These are phyloP conservation scores for Psilanteris sp. DNA, from an alignment of 1,140 invertebrate species.

Conservation along the genomic window DNA sequence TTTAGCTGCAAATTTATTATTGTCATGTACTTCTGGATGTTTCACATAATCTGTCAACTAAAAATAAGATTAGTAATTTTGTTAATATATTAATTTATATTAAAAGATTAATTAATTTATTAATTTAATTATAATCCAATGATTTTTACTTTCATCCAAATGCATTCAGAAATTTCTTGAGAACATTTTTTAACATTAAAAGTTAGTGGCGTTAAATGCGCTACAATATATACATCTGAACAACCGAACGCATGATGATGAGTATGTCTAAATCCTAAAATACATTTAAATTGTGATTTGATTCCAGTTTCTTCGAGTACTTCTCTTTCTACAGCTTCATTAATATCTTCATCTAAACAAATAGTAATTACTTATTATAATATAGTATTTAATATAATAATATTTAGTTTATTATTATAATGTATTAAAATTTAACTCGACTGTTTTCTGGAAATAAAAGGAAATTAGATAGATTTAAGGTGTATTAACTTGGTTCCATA, in stretches of 20 bases:
- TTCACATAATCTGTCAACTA: constrained; percentile 86
- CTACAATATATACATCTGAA: constrained; percentile 76
- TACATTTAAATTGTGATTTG: constrained; percentile 85
- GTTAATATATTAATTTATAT: no score
- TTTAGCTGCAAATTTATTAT: constrained; percentile 85
- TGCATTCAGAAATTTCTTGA: constrained; percentile 86
- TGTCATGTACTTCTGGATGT: constrained; percentile 86
- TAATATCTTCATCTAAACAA: constrained; percentile 41
- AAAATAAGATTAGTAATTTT: constrained; percentile 10
- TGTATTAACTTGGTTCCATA: constrained; percentile 88
- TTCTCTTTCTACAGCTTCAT: constrained; percentile 87
- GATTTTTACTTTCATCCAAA: constrained; percentile 88
- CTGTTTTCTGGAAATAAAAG: no score
- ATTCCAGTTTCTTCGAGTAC: constrained; percentile 95
- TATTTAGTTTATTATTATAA: background rate
- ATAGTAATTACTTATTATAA: constrained; percentile 1
- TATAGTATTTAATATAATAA: background rate
- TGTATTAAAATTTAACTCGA: no score
- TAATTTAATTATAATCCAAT: no score
- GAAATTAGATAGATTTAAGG: no score
- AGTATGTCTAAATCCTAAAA: constrained; percentile 89
- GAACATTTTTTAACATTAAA: constrained; percentile 84
- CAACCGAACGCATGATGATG: constrained; percentile 87
- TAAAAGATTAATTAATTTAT: no score
- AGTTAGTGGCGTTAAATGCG: constrained; percentile 89